A percentile compares a stretch with the other conserved stretches of the same genome.
phyloP scores from a whole-genome alignment of 2,888 invertebrate species.

The Latheticus oryzae region DNA sequence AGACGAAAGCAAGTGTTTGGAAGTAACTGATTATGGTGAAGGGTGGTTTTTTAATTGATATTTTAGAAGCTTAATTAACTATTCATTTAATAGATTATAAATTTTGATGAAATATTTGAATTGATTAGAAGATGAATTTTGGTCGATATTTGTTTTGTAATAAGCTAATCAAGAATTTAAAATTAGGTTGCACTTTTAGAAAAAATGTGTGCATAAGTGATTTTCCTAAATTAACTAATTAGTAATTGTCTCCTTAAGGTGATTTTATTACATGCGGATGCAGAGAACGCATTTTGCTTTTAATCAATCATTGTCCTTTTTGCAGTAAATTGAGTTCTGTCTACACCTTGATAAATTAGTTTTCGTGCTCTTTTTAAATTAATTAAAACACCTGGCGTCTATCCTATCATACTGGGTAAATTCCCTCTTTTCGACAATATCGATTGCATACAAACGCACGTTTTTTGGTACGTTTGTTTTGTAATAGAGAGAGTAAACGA shows the following conservation, averaged over 20 bases:
- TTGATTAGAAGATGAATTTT: constrained; percentile 13
- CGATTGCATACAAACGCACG: constrained; percentile 23
- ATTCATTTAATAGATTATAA: constrained; percentile 32
- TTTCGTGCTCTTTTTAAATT: constrained; percentile 44
- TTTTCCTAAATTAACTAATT: constrained; percentile 11
- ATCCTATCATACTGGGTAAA: constrained; percentile 12
- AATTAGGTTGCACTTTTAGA: not conserved
- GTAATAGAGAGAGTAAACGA: constrained; percentile 8
- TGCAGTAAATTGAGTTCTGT: constrained; percentile 43
- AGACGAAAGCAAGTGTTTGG: constrained; percentile 15
- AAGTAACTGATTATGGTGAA: constrained; percentile 12
- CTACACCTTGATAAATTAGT: constrained; percentile 45
- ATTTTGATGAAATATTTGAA: constrained; percentile 19
- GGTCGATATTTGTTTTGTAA: not conserved
- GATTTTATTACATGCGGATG: constrained; percentile 11
- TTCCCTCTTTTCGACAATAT: constrained; percentile 32
- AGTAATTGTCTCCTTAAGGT: constrained; percentile 14
- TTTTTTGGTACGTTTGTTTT: constrained; percentile 1
- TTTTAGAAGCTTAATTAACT: constrained; percentile 34
- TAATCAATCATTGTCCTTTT: constrained; percentile 46
- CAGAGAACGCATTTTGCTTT: constrained; percentile 39
- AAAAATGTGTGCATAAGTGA: not conserved
- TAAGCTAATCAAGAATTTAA: not conserved
- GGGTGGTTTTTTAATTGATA: constrained; percentile 20
- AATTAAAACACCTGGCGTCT: constrained; percentile 44